A percentile compares a stretch with the other conserved stretches of the same genome.
Conservation (phyloP, 2,888 invertebrate species). For the Macrosoma leucophasiata region DNA sequence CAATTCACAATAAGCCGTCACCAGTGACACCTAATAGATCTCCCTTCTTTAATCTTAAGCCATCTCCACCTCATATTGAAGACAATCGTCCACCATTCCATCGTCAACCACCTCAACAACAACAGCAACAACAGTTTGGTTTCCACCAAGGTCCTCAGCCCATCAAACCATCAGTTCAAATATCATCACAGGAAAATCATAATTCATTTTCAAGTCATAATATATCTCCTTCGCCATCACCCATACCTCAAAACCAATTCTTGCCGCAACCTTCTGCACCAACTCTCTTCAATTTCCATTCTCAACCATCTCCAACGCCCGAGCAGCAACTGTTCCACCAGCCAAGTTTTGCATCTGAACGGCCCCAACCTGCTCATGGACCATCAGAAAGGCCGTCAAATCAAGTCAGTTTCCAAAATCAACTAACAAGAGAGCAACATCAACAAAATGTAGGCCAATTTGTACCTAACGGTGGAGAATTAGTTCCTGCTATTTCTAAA, state of each 20-base stretch:
- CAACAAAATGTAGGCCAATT: slow-evolving; percentile 66
- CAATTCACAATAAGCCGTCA: slow-evolving; percentile 50
- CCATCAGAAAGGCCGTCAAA: slow-evolving; percentile 47
- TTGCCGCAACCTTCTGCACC: slow-evolving; percentile 61
- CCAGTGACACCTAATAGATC: slow-evolving; percentile 51
- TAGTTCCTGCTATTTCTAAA: slow-evolving; percentile 85
- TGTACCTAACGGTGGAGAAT: slow-evolving; percentile 81
- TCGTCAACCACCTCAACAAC: slow-evolving; percentile 39
- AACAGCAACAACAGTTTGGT: slow-evolving; percentile 57
- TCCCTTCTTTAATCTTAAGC: slow-evolving; percentile 62
- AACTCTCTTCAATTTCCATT: slow-evolving; percentile 56
- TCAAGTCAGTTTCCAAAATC: slow-evolving; percentile 43
- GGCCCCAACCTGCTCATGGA: slow-evolving; percentile 45
- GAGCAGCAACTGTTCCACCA: slow-evolving; percentile 40
- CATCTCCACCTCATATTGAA: slow-evolving; percentile 62
- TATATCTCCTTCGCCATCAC: slow-evolving; percentile 41
- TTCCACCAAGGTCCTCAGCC: slow-evolving; percentile 62
- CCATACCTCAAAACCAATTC: slow-evolving; percentile 51
- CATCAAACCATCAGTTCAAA: slow-evolving; percentile 44
- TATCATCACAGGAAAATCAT: slow-evolving; percentile 38
- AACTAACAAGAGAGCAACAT: slow-evolving; percentile 46
- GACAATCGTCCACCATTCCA: slow-evolving; percentile 58
- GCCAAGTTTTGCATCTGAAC: slow-evolving; percentile 43
- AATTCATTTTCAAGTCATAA: slow-evolving; percentile 43
- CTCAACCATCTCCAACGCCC: slow-evolving; percentile 51